Evolutionary conservation across 2,888 invertebrate species (phyloP).

Genomic region (Pseudanteris insignis): DNA sequence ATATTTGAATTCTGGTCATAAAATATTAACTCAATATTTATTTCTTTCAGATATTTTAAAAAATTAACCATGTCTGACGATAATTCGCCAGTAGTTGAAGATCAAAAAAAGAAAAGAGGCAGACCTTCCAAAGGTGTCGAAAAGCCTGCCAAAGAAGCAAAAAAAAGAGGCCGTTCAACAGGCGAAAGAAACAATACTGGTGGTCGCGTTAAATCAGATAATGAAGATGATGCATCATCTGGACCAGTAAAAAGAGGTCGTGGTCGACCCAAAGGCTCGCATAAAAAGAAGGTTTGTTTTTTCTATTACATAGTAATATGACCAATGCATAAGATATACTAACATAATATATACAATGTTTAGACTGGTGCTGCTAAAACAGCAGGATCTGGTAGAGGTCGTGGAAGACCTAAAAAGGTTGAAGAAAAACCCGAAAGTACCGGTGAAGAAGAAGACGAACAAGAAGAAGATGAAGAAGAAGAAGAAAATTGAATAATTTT

Average conservation of each 20-base stretch:
- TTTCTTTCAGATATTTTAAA: slow-evolving; percentile 31
- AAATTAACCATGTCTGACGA: slow-evolving; percentile 62
- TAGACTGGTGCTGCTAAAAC: slow-evolving; percentile 56
- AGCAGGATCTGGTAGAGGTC: slow-evolving; percentile 57
- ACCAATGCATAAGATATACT: too few relatives aligned
- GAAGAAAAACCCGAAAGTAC: slow-evolving; percentile 65
- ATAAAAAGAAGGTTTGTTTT: slow-evolving; percentile 61
- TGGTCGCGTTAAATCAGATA: slow-evolving; percentile 61
- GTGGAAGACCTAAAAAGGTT: slow-evolving; percentile 63
- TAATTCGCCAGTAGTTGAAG: slow-evolving; percentile 63
- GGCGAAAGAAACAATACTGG: slow-evolving; percentile 59
- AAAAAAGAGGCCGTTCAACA: slow-evolving; percentile 60
- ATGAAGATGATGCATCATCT: slow-evolving; percentile 61
- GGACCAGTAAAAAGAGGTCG: slow-evolving; percentile 63
- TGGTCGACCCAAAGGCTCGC: slow-evolving; percentile 63
- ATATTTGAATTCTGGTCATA: too few relatives aligned
- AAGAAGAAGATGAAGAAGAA: slow-evolving; percentile 64
- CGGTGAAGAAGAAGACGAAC: slow-evolving; percentile 64
- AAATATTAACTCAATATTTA: too few relatives aligned
- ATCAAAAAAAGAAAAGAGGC: slow-evolving; percentile 62
- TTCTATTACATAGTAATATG: too few relatives aligned
- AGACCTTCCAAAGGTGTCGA: slow-evolving; percentile 57
- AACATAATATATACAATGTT: too few relatives aligned
- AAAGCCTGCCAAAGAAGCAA: slow-evolving; percentile 60
- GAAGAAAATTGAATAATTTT: slow-evolving; percentile 58